A percentile compares a stretch with the other conserved stretches of the same genome.
phyloP scores from a whole-genome alignment of 2,888 invertebrate genomes.

The Latrodectus hesperus region DNA sequence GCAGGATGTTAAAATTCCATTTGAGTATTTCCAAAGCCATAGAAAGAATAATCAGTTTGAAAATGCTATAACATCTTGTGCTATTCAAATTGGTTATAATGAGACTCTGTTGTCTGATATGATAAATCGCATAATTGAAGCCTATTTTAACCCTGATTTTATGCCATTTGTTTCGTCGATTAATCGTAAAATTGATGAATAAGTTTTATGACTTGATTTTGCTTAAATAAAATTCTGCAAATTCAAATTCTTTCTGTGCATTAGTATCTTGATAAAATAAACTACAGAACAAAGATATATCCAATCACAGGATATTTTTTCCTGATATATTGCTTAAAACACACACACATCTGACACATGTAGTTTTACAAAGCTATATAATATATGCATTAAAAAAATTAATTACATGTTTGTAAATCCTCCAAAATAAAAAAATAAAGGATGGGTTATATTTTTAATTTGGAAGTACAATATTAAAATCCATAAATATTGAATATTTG shows the following conservation, averaged over 20 bases:
- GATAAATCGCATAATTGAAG: constrained; percentile 77
- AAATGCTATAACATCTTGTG: constrained; percentile 79
- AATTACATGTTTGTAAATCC: too few species aligned
- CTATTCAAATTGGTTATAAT: constrained; percentile 83
- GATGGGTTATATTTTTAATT: too few species aligned
- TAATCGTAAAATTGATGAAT: constrained; percentile 82
- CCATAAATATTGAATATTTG: too few species aligned
- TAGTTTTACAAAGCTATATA: too few species aligned
- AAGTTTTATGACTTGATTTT: constrained; percentile 6
- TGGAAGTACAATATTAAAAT: too few species aligned
- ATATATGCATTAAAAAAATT: too few species aligned
- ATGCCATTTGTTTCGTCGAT: constrained; percentile 85
- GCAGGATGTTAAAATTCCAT: constrained; percentile 83
- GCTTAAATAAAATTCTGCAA: constrained; percentile 28
- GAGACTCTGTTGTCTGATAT: constrained; percentile 80
- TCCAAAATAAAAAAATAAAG: too few species aligned
- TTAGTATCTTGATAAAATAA: too few species aligned
- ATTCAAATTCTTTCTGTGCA: background rate
- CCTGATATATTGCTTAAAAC: too few species aligned
- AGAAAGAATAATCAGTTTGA: constrained; percentile 73
- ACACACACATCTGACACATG: too few species aligned
- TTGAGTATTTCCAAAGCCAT: constrained; percentile 79
- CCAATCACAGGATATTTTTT: too few species aligned
- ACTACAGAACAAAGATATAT: too few species aligned
- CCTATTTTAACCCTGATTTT: constrained; percentile 81